Evolutionary conservation across 1,140 invertebrate genomes (phyloP), one percentile per base, ranked within the genome.

Genomic region (Orchesella cincta): DNA sequence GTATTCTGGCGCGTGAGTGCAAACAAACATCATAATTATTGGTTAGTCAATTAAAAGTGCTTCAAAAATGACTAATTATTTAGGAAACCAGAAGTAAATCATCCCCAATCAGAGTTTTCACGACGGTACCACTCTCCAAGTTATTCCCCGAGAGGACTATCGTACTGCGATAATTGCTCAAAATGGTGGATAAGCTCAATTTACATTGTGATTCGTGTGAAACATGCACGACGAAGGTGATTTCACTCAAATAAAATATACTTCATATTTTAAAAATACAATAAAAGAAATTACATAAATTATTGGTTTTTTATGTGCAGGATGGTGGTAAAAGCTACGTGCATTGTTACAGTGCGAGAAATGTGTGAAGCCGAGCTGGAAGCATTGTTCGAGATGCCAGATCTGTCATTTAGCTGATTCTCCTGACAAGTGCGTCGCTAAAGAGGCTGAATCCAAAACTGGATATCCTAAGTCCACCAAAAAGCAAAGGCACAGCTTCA

Each of bases 291-390:
- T 31, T 33, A n/a, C 12, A 31, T 67, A 3, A 26, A n/a, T 71
- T 29, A 33, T 71, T n/a, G n/a, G 28, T 71, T 31, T 12, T 73
- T 39, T 67, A 18, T 12, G n/a, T 67, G 8, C 2, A 73, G 71
- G 71, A 73, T 29, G 71, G 71, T 8, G 71, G 71, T 8, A 3
- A 14, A 3, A 39, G 33, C 1, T 73, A 73, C 29, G 16, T 31
- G 14, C 71, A 73, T 35, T 73, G 71, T 46, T 14, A 23, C 23
- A 28, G 3, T 73, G 71, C 26, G 26, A 36, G 26, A 73, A 28
- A 23, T 73, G 71, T 28, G 71, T 73, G 35, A 73, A 73, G 26
- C 39, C 71, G 26, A 73, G 8, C 14, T 73, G 71, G 71, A 46
- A 36, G 20, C 71, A 73, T 28, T 73, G 71, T 31, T 14, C 26